A percentile compares a stretch with the other conserved stretches of the same genome.
phyloP scores from a whole-genome alignment of 1,140 invertebrate species.

The Phymastichus coffea region DNA sequence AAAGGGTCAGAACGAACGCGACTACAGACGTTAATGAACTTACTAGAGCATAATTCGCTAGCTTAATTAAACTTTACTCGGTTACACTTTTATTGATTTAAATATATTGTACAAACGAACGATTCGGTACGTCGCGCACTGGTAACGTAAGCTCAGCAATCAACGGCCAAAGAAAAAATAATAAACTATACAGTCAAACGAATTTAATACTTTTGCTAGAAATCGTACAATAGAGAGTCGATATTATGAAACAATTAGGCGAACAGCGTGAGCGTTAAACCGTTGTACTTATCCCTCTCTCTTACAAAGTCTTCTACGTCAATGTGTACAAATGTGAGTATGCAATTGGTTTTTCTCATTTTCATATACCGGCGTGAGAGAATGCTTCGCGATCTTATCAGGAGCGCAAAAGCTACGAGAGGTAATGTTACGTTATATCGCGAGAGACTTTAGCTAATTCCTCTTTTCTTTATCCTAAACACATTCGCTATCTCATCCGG shows the following conservation, averaged over 20 bases:
- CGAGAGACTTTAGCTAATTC: no score
- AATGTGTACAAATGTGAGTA: not conserved
- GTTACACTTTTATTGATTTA: not conserved
- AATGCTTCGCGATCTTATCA: not conserved
- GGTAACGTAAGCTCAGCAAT: not conserved
- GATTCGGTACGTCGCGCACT: not conserved
- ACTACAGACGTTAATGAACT: not conserved
- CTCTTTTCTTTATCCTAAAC: no score
- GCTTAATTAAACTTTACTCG: not conserved
- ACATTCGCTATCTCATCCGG: no score
- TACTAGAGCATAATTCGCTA: not conserved
- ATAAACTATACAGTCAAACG: no score
- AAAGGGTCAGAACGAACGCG: not conserved
- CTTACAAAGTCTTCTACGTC: not conserved
- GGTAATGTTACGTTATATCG: slow-evolving; percentile 8
- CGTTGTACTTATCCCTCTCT: no score
- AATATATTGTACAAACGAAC: not conserved
- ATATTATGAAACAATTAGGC: no score
- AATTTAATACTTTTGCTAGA: no score
- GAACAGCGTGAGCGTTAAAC: no score
- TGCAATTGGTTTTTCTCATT: not conserved
- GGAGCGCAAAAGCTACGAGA: not conserved
- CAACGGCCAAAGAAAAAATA: no score
- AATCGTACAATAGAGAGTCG: no score
- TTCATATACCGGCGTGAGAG: not conserved